Evolutionary conservation across 2,113 vertebrate species (phyloP).

Genomic region (Apteryx owenii): DNA sequence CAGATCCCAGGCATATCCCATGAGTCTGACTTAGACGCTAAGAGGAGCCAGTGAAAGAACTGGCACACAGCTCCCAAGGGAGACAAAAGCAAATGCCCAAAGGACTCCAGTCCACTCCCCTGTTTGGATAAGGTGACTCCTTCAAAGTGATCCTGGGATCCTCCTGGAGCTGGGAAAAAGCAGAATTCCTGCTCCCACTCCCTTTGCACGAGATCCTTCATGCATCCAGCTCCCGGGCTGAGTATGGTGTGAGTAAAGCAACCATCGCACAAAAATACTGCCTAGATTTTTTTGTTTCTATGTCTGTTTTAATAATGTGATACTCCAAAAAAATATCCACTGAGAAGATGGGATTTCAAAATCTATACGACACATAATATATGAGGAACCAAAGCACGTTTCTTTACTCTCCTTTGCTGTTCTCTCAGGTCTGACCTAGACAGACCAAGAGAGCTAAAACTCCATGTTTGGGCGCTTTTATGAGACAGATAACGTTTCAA

Average conservation of each 20-base stretch:
- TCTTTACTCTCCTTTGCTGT: not conserved
- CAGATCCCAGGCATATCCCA: not conserved
- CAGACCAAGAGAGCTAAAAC: not conserved
- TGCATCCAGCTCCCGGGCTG: not conserved
- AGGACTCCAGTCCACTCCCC: not conserved
- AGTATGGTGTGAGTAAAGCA: not conserved
- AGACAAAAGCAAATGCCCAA: not conserved
- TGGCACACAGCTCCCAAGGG: not conserved
- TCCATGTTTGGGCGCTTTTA: not conserved
- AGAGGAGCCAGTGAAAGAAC: not conserved
- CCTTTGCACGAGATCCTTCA: not conserved
- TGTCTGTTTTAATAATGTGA: not conserved
- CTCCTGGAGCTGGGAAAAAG: not conserved
- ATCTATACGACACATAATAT: accelerated
- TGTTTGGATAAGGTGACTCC: not conserved
- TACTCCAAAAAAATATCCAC: not conserved
- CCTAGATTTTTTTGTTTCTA: not conserved
- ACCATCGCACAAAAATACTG: not conserved
- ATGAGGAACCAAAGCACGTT: not conserved
- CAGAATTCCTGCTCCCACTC: not conserved
- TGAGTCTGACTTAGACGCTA: not conserved
- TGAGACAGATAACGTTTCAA: not conserved
- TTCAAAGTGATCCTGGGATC: not conserved
- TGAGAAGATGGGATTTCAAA: not conserved
- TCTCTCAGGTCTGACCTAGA: not conserved